phyloP scores from a whole-genome alignment of 2,113 vertebrate genomes.

The Aplodontia rufa region DNA sequence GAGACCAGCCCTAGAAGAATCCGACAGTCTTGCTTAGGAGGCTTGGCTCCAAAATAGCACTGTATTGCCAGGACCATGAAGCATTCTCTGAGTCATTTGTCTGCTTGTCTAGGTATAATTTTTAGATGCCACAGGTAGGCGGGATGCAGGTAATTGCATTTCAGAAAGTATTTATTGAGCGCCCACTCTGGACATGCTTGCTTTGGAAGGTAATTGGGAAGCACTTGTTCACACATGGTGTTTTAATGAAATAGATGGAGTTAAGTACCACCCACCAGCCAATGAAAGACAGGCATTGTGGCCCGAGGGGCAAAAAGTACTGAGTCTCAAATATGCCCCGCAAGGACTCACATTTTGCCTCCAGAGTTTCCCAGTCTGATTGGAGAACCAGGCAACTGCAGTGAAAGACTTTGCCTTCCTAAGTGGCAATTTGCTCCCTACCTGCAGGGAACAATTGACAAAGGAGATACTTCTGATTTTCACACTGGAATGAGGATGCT shows the following conservation, averaged over 20 bases:
- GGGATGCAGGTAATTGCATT: conserved; percentile 65
- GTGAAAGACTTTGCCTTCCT: not conserved
- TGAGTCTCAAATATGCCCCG: not conserved
- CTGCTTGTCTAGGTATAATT: conserved; percentile 67
- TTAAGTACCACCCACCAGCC: conserved; percentile 63
- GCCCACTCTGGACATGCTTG: conserved; percentile 68
- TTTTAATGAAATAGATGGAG: conserved; percentile 47
- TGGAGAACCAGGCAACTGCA: not conserved
- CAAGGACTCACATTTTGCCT: not conserved
- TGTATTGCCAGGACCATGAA: conserved; percentile 39
- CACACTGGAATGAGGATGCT: not conserved
- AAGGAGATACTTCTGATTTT: not conserved
- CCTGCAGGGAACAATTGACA: not conserved
- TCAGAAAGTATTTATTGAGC: conserved; percentile 72
- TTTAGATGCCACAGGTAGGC: conserved; percentile 60
- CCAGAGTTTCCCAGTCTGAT: not conserved
- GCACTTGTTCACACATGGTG: conserved; percentile 67
- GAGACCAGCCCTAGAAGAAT: not conserved
- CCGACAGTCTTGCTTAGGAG: not conserved
- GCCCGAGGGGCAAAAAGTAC: conserved; percentile 27
- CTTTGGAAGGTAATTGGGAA: conserved; percentile 64
- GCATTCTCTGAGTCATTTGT: conserved; percentile 62
- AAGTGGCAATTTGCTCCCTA: not conserved
- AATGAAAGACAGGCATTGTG: conserved; percentile 43
- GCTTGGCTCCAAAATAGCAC: conserved; percentile 28